phyloP scores from a whole-genome alignment of 2,888 invertebrate species.

The Tigriopus californicus region DNA sequence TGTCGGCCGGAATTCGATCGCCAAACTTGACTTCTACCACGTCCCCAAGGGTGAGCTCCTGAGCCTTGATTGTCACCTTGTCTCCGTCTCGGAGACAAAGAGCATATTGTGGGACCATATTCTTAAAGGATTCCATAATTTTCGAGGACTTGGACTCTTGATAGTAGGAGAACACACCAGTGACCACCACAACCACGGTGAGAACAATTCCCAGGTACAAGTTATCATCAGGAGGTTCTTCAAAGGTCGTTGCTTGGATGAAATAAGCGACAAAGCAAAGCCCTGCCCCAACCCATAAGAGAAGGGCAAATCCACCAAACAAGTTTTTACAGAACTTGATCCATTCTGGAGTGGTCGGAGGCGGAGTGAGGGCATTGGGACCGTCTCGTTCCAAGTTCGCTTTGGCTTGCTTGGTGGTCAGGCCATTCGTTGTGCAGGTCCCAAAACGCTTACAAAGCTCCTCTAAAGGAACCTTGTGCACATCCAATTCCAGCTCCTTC shows the following conservation, averaged over 20 bases:
- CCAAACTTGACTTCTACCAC: slow-evolving; percentile 39
- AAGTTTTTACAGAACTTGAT: slow-evolving; percentile 43
- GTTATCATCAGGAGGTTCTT: slow-evolving; percentile 28
- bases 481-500: slow-evolving; percentile 98
- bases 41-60: slow-evolving; percentile 48
- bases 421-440: slow-evolving; percentile 29
- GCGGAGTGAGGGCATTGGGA: slow-evolving; percentile 51
- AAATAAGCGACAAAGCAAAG: slow-evolving; percentile 46
- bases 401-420: slow-evolving; percentile 38
- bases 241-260: slow-evolving; percentile 51
- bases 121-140: slow-evolving; percentile 38
- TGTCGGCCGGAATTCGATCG: slow-evolving; percentile 39
- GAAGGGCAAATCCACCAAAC: slow-evolving; percentile 55
- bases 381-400: slow-evolving; percentile 40
- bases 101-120: slow-evolving; percentile 41
- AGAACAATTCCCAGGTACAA: slow-evolving; percentile 85
- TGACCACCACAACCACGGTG: slow-evolving; percentile 88
- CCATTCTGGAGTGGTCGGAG: slow-evolving; percentile 51
- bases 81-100: slow-evolving; percentile 61
- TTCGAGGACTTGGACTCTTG: slow-evolving; percentile 36
- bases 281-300: slow-evolving; percentile 58
- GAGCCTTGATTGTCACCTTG: slow-evolving; percentile 72
- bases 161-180: slow-evolving; percentile 96
- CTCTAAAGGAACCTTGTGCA: slow-evolving; percentile 90
- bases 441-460: slow-evolving; percentile 58